A percentile compares a stretch with the other conserved stretches of the same genome.
These are phyloP conservation scores for Littorina saxatilis DNA, from an alignment of 1,140 invertebrate species.

Conservation along the genomic window DNA sequence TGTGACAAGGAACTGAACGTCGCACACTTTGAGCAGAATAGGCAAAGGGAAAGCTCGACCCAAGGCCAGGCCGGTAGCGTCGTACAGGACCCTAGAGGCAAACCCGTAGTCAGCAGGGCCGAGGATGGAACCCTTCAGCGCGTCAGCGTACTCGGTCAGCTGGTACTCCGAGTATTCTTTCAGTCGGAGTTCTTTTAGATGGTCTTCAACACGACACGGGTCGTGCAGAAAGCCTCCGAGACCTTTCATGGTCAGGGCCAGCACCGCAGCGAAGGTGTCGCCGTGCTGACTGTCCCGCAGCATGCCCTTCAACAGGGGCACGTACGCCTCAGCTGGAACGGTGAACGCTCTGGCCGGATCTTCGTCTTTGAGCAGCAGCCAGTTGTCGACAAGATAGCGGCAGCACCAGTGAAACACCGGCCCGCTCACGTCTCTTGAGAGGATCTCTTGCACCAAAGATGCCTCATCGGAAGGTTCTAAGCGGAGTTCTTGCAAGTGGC, in stretches of 20 bases:
- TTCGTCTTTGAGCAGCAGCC: constrained; percentile 5
- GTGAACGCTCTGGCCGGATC: background rate
- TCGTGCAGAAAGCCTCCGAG: constrained; percentile 12
- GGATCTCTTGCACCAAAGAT: background rate
- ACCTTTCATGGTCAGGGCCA: constrained; percentile 27
- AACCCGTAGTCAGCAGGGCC: background rate
- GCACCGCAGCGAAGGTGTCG: background rate
- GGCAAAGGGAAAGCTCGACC: background rate
- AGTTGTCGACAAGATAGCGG: constrained; percentile 1
- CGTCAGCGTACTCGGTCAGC: background rate
- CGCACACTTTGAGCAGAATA: constrained; percentile 24
- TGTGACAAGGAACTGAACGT: background rate
- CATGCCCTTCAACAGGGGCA: constrained; percentile 11
- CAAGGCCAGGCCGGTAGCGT: constrained; percentile 16
- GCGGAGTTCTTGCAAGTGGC: background rate
- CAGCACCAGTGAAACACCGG: constrained; percentile 31
- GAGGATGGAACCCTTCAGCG: constrained; percentile 11
- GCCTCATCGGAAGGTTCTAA: background rate
- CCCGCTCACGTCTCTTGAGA: constrained; percentile 19
- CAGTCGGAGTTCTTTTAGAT: constrained; percentile 7
- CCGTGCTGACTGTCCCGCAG: background rate
- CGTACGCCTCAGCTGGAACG: constrained; percentile 5
- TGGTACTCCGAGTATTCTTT: background rate
- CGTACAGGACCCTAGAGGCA: constrained; percentile 19
- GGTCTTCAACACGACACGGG: background rate